Evolutionary conservation across 2,113 vertebrate genomes (phyloP).

Genomic region (Caloenas nicobarica): DNA sequence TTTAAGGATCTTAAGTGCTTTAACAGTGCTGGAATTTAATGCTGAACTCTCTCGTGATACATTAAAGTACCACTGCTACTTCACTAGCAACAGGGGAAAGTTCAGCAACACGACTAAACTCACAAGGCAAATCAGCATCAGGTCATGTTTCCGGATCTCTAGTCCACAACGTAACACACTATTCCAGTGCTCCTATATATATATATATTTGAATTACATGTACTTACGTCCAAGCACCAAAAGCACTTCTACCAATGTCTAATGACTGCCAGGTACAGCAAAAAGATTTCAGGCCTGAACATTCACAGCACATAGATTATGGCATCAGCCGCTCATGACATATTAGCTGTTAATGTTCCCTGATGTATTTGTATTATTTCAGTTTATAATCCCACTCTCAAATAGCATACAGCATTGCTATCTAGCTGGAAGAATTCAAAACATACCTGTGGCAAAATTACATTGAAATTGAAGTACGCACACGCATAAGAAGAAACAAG

Average conservation of each 20-base stretch:
- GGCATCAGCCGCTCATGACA: not conserved
- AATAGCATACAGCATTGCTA: not conserved
- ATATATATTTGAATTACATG: not conserved
- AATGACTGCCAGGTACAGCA: not conserved
- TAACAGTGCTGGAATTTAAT: not conserved
- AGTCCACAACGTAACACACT: not conserved
- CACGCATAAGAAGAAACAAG: not conserved
- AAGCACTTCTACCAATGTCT: not conserved
- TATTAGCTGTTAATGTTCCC: not conserved
- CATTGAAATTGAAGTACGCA: not conserved
- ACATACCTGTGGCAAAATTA: not conserved
- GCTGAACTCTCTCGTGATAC: not conserved
- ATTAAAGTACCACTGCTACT: not conserved
- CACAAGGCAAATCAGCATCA: not conserved
- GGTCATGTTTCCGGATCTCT: not conserved
- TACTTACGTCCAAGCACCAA: not conserved
- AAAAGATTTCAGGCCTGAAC: not conserved
- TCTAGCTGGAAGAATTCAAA: not conserved
- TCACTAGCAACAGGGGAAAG: slow-evolving; percentile 10
- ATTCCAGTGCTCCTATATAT: not conserved
- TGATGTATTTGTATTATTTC: not conserved
- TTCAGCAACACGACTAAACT: not conserved
- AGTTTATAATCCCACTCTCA: not conserved
- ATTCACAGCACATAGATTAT: not conserved
- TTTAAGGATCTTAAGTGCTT: not conserved